Base-by-base conservation (phyloP, 23 tunicate species). In the Trididemnum clinides region DNA sequence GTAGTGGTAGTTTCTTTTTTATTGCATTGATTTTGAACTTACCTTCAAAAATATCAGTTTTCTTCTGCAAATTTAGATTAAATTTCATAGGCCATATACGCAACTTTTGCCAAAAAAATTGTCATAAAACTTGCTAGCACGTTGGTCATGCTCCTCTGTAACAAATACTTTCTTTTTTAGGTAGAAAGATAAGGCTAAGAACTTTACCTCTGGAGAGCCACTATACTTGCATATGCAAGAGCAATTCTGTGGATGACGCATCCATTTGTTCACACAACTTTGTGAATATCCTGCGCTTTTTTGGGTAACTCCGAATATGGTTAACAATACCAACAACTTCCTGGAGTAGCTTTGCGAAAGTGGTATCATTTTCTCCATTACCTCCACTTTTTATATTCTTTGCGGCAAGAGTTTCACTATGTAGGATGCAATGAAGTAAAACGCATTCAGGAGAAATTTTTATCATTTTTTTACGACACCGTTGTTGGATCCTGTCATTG, bases 181-280 rank as follows among this genome's bases (percentile, higher is more conserved):
- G 25, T 28, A 73, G 25, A 38, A 73, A 73, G 57, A 73, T 73
- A 19, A 54, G 57, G 80, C 57, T 37, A 73, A 73, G 57, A 39
- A 73, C 80, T 73, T 39, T 73, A 57, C 80, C 80, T 73, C 54
- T 73, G 80, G 57, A 73, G 19, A 36, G 80, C 80, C 80, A 73
- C 80, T 12, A 5, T 73, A 73, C 57, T 73, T 73, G 26, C 28
- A 37, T 39, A 73, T 73, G 80, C 57, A 73, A 37, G 57, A 73
- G 57, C 80, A 73, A 73, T 39, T 73, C 57, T 15, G 54, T 36
- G 80, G 38, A 73, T 73, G 80, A 73, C 31, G 23, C 80, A 73
- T 73, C 80, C 80, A 73, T 73, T 37, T 73, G 33, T 73, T 37
- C 80, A 73, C 80, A 73, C 31, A 73, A 36, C 57, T 73, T 73